Percentiles rank a stretch among this genome's conserved stretches.
phyloP scores from a whole-genome alignment of 2,888 invertebrate genomes.

The Dryococelus australis region DNA sequence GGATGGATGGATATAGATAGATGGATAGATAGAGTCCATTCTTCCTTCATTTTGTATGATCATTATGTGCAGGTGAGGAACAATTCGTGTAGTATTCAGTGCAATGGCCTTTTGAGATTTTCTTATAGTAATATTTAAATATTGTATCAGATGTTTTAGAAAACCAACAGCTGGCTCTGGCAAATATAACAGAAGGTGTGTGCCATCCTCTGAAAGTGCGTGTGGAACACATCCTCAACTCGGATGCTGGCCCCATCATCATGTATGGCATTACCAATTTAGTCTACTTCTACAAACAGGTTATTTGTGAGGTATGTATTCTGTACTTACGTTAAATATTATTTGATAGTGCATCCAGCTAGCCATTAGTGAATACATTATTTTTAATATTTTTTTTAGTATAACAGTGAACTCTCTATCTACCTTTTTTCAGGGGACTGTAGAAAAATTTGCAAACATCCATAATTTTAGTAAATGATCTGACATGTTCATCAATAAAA shows the following conservation, averaged over 20 bases:
- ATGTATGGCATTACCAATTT: slow-evolving; percentile 90
- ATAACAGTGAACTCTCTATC: no score
- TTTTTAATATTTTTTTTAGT: no score
- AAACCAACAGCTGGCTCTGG: slow-evolving; percentile 72
- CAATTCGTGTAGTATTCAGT: neutral
- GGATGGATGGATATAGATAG: no score
- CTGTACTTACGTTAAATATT: neutral
- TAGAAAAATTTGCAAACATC: no score
- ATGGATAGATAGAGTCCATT: neutral
- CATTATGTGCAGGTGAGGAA: neutral
- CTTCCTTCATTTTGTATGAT: neutral
- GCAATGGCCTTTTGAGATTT: neutral
- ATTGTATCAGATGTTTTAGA: slow-evolving; percentile 66
- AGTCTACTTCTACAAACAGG: slow-evolving; percentile 86
- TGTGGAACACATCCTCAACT: slow-evolving; percentile 87
- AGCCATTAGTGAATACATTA: no score
- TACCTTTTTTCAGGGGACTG: no score
- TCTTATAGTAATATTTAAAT: neutral
- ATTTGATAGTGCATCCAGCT: no score
- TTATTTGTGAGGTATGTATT: slow-evolving; percentile 69
- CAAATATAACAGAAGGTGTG: slow-evolving; percentile 90
- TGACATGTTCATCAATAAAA: no score
- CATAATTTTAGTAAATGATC: no score
- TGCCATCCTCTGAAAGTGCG: slow-evolving; percentile 93
- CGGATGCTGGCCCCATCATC: slow-evolving; percentile 83